Percentiles rank a stretch among this genome's conserved stretches.
phyloP scores from a whole-genome alignment of 2,888 invertebrate genomes.

The Caenorhabditis japonica region DNA sequence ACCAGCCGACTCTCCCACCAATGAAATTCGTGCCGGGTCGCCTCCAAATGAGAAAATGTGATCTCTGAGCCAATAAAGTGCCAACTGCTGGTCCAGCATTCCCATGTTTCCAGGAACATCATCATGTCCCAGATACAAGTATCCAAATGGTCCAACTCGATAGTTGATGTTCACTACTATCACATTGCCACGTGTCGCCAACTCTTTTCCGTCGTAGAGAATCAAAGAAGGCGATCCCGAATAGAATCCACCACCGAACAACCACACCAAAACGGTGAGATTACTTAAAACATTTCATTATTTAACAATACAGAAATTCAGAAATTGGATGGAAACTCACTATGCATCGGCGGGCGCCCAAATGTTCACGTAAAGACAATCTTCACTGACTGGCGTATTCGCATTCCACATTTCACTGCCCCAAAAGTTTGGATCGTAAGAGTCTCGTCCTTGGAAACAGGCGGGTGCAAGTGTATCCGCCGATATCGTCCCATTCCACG shows the following conservation, averaged over 20 bases:
- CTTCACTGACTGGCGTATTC: slow-evolving; percentile 90
- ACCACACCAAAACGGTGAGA: slow-evolving; percentile 76
- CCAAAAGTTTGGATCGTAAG: slow-evolving; percentile 71
- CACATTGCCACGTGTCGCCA: slow-evolving; percentile 88
- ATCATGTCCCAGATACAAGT: slow-evolving; percentile 86
- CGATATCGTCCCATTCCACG: slow-evolving; percentile 67
- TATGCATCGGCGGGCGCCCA: slow-evolving; percentile 83
- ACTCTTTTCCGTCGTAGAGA: slow-evolving; percentile 78
- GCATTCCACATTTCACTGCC: slow-evolving; percentile 96
- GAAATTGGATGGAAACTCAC: slow-evolving; percentile 35
- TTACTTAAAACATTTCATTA: slow-evolving; percentile 69
- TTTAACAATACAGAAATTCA: not conserved
- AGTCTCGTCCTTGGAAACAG: slow-evolving; percentile 70
- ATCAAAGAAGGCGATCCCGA: slow-evolving; percentile 78
- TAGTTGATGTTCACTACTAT: slow-evolving; percentile 88
- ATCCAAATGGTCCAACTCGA: slow-evolving; percentile 90
- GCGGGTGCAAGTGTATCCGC: slow-evolving; percentile 65
- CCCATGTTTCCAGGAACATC: slow-evolving; percentile 90
- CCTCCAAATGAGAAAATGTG: slow-evolving; percentile 92
- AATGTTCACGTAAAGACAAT: slow-evolving; percentile 94
- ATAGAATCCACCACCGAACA: slow-evolving; percentile 78
- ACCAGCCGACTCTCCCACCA: slow-evolving; percentile 96
- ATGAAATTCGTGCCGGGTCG: slow-evolving; percentile 86
- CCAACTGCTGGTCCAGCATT: slow-evolving; percentile 92
- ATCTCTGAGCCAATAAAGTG: slow-evolving; percentile 92